Evolutionary conservation across 1,140 invertebrate species (phyloP), one percentile per base, ranked within the genome.

Genomic region (Zophobas atratus): DNA sequence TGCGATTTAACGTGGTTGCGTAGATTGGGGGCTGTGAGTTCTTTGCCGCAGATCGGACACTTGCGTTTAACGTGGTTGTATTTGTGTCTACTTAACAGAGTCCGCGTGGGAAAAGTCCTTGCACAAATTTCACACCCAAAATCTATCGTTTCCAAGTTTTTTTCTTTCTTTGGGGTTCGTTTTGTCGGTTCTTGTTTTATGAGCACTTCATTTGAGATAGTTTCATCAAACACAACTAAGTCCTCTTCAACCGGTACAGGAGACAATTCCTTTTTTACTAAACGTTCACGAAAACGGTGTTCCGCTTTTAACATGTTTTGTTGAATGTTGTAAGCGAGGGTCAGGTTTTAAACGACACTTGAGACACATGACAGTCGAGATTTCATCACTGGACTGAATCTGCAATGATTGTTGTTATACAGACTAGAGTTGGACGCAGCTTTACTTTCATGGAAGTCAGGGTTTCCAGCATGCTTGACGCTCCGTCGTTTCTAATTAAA

Each of bases 291-390:
- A 4, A 51, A 51, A 4, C 49, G 3, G 6, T 51, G 2, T 20
- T 51, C 49, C 4, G 49, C 49, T 51, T 51, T 51, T 4, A 51
- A n/a, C 49, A 51, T 51, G 49, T 20, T 51, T 20, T 51, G 49
- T 20, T 51, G 49, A 20, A 51, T 51, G n/a, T 20, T 51, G 49
- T 51, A 51, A 4, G 49, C 49, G 2, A 51, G 20, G n/a, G 6
- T 51, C n/a, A 51, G 49, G 49, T 51, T 51, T 51, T 0, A 51
- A 51, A 51, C 49, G 49, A 20, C 49, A 51, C n/a, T 51, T 51
- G 2, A 51, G 20, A 20, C 49, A 51, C 49, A 51, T 51, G 2
- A 51, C 49, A 20, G 49, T 51, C 2, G 49, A 51, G 20, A 51
- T 51, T 6, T 51, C 49, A 20, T 51, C 49, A 20, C 0, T 0